These are phyloP conservation scores for Lasiurus cinereus DNA, from an alignment of 2,113 vertebrate genomes.

Conservation along the genomic window DNA sequence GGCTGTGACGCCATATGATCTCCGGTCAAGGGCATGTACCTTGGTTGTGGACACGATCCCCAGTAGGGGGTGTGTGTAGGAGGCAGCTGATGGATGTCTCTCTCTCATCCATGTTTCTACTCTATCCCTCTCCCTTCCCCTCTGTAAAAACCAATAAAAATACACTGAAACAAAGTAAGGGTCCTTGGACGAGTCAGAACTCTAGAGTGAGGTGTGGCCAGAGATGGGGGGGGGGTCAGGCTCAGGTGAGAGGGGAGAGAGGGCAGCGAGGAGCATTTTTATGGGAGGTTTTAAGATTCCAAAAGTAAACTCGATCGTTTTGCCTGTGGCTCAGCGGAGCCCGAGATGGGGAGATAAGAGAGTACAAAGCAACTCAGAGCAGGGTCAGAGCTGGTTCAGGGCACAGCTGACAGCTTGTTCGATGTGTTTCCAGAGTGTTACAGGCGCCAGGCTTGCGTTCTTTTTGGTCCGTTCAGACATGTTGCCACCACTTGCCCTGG, in stretches of 20 bases:
- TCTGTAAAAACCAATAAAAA: too few relatives aligned
- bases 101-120: too few relatives aligned
- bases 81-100: too few relatives aligned
- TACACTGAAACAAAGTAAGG: not conserved
- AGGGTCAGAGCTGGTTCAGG: not conserved
- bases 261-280: not conserved
- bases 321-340: constrained; percentile 5
- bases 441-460: not conserved
- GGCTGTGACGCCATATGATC: too few relatives aligned
- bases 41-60: too few relatives aligned
- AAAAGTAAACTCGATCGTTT: not conserved
- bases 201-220: not conserved
- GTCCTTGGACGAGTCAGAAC: constrained; percentile 2
- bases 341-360: not conserved
- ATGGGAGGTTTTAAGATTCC: not conserved
- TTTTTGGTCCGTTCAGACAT: not conserved
- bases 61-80: too few relatives aligned
- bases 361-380: constrained; percentile 2
- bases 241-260: not conserved
- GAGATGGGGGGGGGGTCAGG: not conserved
- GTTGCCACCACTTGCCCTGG: not conserved
- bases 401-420: not conserved
- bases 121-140: too few relatives aligned
- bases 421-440: not conserved
- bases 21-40: too few relatives aligned